phyloP scores from a whole-genome alignment of 2,797 vertebrate genomes.

The Mus caroli region DNA sequence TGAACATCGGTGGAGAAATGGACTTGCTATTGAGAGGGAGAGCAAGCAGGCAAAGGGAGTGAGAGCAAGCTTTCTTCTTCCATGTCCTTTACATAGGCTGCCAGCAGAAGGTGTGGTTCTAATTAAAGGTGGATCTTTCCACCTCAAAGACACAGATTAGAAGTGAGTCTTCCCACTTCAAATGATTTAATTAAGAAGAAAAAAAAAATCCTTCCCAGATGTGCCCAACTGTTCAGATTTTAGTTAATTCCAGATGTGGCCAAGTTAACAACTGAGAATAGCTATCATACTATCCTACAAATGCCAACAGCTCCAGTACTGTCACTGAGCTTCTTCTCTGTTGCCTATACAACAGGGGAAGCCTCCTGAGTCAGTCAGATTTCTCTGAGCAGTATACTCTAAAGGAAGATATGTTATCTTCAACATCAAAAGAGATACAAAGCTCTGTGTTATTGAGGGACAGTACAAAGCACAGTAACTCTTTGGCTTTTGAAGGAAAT shows the following conservation, averaged over 20 bases:
- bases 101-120: not conserved
- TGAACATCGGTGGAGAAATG: not conserved
- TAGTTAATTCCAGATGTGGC: not conserved
- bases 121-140: not conserved
- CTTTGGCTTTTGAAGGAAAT: conserved; percentile 34
- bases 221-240: not conserved
- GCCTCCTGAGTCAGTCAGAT: not conserved
- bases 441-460: not conserved
- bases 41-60: not conserved
- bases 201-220: not conserved
- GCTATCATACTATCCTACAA: not conserved
- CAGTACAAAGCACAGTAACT: not conserved
- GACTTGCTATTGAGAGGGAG: not conserved
- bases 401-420: not conserved
- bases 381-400: not conserved
- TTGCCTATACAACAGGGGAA: not conserved
- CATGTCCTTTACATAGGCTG: not conserved
- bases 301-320: not conserved
- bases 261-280: not conserved
- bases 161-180: not conserved
- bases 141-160: not conserved
- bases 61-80: not conserved
- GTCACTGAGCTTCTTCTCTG: not conserved
- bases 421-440: not conserved
- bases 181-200: not conserved